Evolutionary conservation across 2,888 invertebrate species (phyloP).

Genomic region (Synanthedon myopaeformis): DNA sequence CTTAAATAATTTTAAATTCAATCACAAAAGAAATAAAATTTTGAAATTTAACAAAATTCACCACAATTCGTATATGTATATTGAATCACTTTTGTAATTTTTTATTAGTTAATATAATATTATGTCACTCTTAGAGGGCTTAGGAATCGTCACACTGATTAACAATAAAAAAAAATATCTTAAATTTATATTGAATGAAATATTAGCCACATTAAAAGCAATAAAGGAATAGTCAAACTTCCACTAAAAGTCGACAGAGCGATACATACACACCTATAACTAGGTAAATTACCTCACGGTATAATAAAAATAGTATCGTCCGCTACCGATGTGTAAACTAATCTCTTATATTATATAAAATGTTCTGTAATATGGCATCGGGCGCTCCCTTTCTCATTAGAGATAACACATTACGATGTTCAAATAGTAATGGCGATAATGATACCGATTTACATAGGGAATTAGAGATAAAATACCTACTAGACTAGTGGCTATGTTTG

Average conservation of each 20-base stretch:
- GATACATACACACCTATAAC: background rate
- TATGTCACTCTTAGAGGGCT: no score
- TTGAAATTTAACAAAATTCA: background rate
- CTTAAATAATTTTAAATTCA: conserved; percentile 4
- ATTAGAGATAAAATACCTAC: background rate
- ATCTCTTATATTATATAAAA: conserved; percentile 3
- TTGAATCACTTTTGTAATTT: background rate
- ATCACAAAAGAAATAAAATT: background rate
- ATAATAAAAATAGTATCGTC: conserved; percentile 2
- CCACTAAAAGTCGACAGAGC: background rate
- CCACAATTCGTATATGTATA: background rate
- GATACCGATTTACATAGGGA: background rate
- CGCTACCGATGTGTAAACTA: conserved; percentile 3
- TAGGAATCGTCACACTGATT: no score
- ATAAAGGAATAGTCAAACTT: no score
- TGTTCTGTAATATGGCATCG: conserved; percentile 7
- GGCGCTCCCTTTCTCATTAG: conserved; percentile 21
- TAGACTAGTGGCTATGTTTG: no score
- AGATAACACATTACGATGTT: conserved; percentile 20
- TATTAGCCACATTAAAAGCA: no score
- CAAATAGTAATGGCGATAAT: conserved; percentile 24
- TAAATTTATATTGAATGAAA: no score
- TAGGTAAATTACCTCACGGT: no score
- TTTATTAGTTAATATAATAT: no score
- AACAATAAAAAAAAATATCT: no score